Conservation (phyloP, 1,140 invertebrate genomes). For the Cataglyphis hispanica region DNA sequence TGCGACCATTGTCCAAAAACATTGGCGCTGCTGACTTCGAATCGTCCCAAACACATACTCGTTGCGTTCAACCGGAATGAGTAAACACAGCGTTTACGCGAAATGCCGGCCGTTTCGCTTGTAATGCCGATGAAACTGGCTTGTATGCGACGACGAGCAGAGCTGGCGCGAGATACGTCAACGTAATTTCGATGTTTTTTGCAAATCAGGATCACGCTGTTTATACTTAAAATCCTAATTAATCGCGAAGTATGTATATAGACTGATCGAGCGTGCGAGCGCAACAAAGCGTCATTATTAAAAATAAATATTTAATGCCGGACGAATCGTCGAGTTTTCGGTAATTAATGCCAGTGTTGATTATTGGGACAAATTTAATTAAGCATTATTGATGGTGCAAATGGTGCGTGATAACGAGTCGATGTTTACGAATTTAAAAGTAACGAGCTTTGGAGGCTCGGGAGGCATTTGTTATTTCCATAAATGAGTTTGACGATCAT, state of each 20-base stretch:
- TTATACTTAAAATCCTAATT: slow-evolving; percentile 51
- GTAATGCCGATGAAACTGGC: slow-evolving; percentile 64
- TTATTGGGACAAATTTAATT: slow-evolving; percentile 60
- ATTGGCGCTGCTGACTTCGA: slow-evolving; percentile 33
- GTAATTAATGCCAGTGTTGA: slow-evolving; percentile 54
- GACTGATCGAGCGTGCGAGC: background rate
- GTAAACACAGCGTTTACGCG: slow-evolving; percentile 70
- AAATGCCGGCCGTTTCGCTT: slow-evolving; percentile 69
- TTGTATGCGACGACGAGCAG: background rate
- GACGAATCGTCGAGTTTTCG: slow-evolving; percentile 19
- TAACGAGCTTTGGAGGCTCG: slow-evolving; percentile 49
- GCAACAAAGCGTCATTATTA: slow-evolving; percentile 35
- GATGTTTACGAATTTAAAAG: slow-evolving; percentile 57
- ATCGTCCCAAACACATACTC: slow-evolving; percentile 27
- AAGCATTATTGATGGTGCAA: slow-evolving; percentile 48
- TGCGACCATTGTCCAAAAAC: slow-evolving; percentile 42
- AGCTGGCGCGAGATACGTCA: slow-evolving; percentile 24
- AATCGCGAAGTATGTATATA: background rate
- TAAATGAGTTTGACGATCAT: slow-evolving; percentile 48
- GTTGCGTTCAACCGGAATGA: slow-evolving; percentile 46
- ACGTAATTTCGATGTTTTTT: slow-evolving; percentile 42
- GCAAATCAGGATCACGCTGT: slow-evolving; percentile 19
- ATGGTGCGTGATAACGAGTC: slow-evolving; percentile 56
- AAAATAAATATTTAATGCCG: slow-evolving; percentile 54
- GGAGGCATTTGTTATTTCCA: slow-evolving; percentile 28